Evolutionary conservation across 2,113 vertebrate species (phyloP), one percentile per base, ranked within the genome.

Genomic region (Tympanuchus pallidicinctus): DNA sequence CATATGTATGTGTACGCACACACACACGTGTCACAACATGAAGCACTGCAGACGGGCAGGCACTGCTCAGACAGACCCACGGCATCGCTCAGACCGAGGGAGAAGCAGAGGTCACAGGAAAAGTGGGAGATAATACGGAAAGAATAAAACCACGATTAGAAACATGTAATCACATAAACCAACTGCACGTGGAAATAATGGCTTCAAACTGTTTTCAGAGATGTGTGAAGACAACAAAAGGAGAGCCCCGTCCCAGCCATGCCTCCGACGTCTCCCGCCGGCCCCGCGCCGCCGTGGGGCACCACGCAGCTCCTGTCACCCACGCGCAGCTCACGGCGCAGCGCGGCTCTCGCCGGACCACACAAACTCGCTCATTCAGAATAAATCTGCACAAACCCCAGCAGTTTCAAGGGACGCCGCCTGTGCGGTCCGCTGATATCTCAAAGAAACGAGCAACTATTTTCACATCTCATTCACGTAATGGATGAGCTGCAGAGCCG

Each of bases 371-470:
- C 74, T 82, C 83, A 10, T 36, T 91, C 94, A 57, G 80, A 90
- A 54, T 32, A 40, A 89, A 86, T 80, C 94, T 69, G 38, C 60
- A 90, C 45, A 40, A 83, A 94, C 18, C 88, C 91, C 42, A 1
- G 91, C 43, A 15, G 47, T 93, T 94, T 79, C 69, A 94, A 96
- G 94, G 50, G 71, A 90, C 32, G 24, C 97, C 84, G 95, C 96
- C 89, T 91, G 96, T 94, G 96, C 92, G 82, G 92, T 89, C 96
- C 59, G 94, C 90, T 82, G 91, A 25, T 93, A 96, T 56, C 95
- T 90, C 88, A 36, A 34, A 82, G 90, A 81, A 91, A 91, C 82
- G 30, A 76, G 92, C 76, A 73, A 93, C 78, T 88, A 56, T 63
- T 81, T 94, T 91, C 96, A 45, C 89, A 65, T 93, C 90, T 78